phyloP scores from a whole-genome alignment of 2,888 invertebrate species.

The Eupithecia exiguata region DNA sequence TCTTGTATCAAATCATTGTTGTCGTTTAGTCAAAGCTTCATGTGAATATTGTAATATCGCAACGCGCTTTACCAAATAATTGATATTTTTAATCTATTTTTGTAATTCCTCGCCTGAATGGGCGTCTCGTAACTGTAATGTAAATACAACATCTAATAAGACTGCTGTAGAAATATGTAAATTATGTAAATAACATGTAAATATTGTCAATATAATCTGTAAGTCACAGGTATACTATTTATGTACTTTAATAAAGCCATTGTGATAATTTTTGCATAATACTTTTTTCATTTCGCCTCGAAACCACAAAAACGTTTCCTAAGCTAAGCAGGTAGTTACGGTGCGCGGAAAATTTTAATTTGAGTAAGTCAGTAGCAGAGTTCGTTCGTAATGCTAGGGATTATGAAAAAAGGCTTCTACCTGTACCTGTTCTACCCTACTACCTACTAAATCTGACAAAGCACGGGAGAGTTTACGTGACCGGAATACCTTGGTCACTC shows the following conservation, averaged over 20 bases:
- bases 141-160: slow-evolving; percentile 81
- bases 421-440: no score
- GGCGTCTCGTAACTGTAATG: slow-evolving; percentile 76
- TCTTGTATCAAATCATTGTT: slow-evolving; percentile 53
- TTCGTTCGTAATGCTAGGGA: slow-evolving; percentile 38
- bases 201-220: slow-evolving; percentile 74
- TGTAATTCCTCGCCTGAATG: slow-evolving; percentile 78
- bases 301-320: slow-evolving; percentile 1
- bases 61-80: slow-evolving; percentile 82
- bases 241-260: slow-evolving; percentile 84
- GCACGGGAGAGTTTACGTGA: slow-evolving; percentile 68
- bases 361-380: slow-evolving; percentile 35
- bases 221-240: slow-evolving; percentile 84
- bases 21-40: slow-evolving; percentile 77
- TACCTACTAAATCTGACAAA: slow-evolving; percentile 72
- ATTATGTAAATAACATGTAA: slow-evolving; percentile 81
- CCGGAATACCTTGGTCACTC: slow-evolving; percentile 62
- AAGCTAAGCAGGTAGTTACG: slow-evolving; percentile 10
- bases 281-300: slow-evolving; percentile 53
- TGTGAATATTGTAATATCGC: slow-evolving; percentile 77
- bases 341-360: slow-evolving; percentile 41
- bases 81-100: slow-evolving; percentile 79
- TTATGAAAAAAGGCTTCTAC: slow-evolving; percentile 54
- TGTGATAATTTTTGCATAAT: slow-evolving; percentile 83
- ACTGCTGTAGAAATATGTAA: slow-evolving; percentile 82